phyloP scores from a whole-genome alignment of 2,888 invertebrate species.

The Anthophora plumipes region DNA sequence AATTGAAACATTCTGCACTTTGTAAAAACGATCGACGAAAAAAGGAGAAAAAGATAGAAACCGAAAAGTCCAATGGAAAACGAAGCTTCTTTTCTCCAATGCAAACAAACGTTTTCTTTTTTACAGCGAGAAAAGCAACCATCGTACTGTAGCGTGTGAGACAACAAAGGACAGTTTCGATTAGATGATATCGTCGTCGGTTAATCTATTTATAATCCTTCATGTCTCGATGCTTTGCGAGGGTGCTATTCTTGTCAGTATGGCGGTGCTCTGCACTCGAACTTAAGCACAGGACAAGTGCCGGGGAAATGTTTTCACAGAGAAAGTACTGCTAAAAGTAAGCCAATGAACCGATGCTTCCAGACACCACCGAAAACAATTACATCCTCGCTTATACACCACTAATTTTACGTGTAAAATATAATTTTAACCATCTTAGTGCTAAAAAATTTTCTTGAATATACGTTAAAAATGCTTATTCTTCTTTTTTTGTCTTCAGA shows the following conservation, averaged over 20 bases:
- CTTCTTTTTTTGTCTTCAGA: too few relatives aligned
- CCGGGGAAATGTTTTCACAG: conserved; percentile 44
- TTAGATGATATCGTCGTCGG: conserved; percentile 62
- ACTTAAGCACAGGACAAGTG: conserved; percentile 58
- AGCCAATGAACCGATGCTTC: conserved; percentile 11
- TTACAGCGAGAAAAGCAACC: neutral
- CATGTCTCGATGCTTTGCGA: conserved; percentile 62
- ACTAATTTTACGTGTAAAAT: neutral
- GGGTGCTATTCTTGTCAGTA: conserved; percentile 71
- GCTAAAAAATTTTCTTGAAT: too few relatives aligned
- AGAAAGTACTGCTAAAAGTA: conserved; percentile 6
- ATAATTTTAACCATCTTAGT: too few relatives aligned
- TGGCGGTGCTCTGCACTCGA: conserved; percentile 58
- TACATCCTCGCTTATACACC: neutral
- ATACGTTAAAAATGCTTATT: too few relatives aligned
- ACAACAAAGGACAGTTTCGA: conserved; percentile 59
- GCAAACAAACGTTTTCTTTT: neutral
- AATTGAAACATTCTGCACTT: too few relatives aligned
- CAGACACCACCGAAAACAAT: neutral
- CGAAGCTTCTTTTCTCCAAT: neutral
- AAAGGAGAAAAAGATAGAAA: too few relatives aligned
- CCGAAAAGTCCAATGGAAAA: too few relatives aligned
- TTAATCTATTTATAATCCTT: conserved; percentile 67
- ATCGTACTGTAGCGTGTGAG: conserved; percentile 24
- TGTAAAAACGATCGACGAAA: too few relatives aligned